Percentiles rank a stretch among this genome's conserved stretches.
Conservation (phyloP, 2,888 invertebrate genomes). For the Melanargia galathea region DNA sequence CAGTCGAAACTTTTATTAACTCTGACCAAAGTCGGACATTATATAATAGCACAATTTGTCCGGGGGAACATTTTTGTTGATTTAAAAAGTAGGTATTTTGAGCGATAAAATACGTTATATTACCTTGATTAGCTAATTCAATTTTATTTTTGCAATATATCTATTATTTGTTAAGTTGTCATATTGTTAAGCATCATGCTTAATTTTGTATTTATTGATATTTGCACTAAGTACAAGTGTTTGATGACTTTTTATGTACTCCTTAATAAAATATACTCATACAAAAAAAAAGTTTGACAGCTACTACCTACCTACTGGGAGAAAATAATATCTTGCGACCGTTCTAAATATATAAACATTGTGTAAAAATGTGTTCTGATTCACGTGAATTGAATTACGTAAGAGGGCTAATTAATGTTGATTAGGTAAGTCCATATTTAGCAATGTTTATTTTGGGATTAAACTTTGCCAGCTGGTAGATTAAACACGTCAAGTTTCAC, state of each 20-base stretch:
- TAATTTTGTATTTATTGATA: too few relatives aligned
- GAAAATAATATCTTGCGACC: background rate
- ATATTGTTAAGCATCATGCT: too few relatives aligned
- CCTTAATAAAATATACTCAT: too few relatives aligned
- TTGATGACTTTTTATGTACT: too few relatives aligned
- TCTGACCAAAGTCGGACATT: background rate
- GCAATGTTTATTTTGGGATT: slow-evolving; percentile 44
- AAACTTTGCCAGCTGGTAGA: slow-evolving; percentile 43
- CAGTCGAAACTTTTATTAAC: background rate
- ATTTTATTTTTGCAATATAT: too few relatives aligned
- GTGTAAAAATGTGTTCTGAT: slow-evolving; percentile 38
- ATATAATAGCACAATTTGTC: background rate
- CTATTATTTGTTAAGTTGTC: too few relatives aligned
- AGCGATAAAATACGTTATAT: too few relatives aligned
- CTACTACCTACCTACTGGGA: background rate
- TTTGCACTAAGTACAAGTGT: too few relatives aligned
- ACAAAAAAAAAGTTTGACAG: background rate
- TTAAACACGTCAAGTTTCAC: slow-evolving; percentile 40
- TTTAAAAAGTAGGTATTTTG: background rate
- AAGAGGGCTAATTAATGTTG: slow-evolving; percentile 46
- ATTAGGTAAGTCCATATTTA: slow-evolving; percentile 51
- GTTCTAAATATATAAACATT: background rate
- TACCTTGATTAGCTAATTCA: too few relatives aligned
- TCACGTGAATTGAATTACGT: slow-evolving; percentile 54
- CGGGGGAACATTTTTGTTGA: background rate